phyloP scores from a whole-genome alignment of 2,113 vertebrate genomes.

The Syngnathus floridae region DNA sequence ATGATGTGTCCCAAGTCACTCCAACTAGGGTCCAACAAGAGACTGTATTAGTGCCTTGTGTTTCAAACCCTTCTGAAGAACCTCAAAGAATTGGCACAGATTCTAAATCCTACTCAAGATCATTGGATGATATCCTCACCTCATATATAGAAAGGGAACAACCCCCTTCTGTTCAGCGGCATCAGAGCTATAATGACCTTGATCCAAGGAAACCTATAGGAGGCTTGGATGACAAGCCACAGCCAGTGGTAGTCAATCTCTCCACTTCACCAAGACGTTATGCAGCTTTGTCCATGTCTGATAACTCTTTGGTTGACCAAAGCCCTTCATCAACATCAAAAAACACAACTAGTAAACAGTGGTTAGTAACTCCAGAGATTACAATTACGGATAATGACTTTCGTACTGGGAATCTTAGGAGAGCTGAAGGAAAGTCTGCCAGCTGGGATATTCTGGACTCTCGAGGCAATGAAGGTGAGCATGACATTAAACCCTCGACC shows the following conservation, averaged over 20 bases:
- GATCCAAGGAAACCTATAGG: slow-evolving; percentile 71
- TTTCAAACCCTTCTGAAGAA: slow-evolving; percentile 74
- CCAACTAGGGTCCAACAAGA: slow-evolving; percentile 69
- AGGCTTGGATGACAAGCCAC: slow-evolving; percentile 76
- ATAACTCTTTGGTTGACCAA: slow-evolving; percentile 88
- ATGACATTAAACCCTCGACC: slow-evolving; percentile 51
- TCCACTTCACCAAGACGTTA: slow-evolving; percentile 95
- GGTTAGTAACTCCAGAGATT: slow-evolving; percentile 93
- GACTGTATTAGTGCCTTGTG: slow-evolving; percentile 75
- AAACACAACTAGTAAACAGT: slow-evolving; percentile 71
- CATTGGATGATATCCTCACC: slow-evolving; percentile 94
- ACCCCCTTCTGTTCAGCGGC: slow-evolving; percentile 70
- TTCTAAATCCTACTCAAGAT: slow-evolving; percentile 84
- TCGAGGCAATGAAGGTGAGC: slow-evolving; percentile 50
- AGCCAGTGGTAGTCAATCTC: slow-evolving; percentile 89
- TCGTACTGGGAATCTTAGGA: slow-evolving; percentile 65
- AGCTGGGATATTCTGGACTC: slow-evolving; percentile 81
- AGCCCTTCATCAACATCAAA: slow-evolving; percentile 73
- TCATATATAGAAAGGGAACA: slow-evolving; percentile 77
- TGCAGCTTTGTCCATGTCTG: slow-evolving; percentile 90
- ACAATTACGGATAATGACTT: slow-evolving; percentile 97
- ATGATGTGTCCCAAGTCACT: slow-evolving; percentile 65
- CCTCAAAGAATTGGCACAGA: slow-evolving; percentile 74
- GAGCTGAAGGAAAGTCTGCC: slow-evolving; percentile 71
- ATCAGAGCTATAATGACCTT: slow-evolving; percentile 90